phyloP scores from a whole-genome alignment of 2,888 invertebrate species.

The Agrilus mali region DNA sequence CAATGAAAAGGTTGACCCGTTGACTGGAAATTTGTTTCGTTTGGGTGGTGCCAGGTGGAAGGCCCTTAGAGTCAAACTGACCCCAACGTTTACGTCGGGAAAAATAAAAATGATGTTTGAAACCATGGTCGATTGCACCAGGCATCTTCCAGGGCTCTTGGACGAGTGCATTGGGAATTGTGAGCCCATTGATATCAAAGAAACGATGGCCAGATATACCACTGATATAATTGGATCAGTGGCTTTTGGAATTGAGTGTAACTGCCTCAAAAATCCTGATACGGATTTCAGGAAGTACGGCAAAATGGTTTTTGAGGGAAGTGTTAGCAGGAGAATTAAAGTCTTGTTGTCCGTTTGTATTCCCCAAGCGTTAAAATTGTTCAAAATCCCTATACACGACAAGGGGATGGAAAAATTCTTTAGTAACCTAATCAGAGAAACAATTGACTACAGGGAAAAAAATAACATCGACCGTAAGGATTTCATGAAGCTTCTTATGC shows the following conservation, averaged over 20 bases:
- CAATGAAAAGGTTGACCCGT: slow-evolving; percentile 30
- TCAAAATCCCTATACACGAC: too few species aligned
- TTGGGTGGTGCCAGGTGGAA: slow-evolving; percentile 42
- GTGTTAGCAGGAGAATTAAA: slow-evolving; percentile 1
- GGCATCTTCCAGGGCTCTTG: slow-evolving; percentile 19
- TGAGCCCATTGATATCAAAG: slow-evolving; percentile 30
- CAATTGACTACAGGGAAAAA: slow-evolving; percentile 1
- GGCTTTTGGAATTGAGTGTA: slow-evolving; percentile 42
- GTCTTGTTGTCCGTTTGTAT: neutral
- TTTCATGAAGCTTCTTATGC: slow-evolving; percentile 5
- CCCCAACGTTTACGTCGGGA: slow-evolving; percentile 51
- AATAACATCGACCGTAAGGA: slow-evolving; percentile 3
- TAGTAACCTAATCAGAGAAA: neutral
- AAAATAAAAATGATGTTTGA: slow-evolving; percentile 52
- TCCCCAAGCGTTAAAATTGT: too few species aligned
- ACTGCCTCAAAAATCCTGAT: slow-evolving; percentile 36
- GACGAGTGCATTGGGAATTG: slow-evolving; percentile 12
- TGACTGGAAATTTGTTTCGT: slow-evolving; percentile 42
- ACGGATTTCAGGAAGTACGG: slow-evolving; percentile 30
- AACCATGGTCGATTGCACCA: slow-evolving; percentile 21
- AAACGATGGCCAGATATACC: slow-evolving; percentile 32
- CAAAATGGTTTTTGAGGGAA: slow-evolving; percentile 8
- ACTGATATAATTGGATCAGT: slow-evolving; percentile 39
- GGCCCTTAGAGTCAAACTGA: slow-evolving; percentile 42
- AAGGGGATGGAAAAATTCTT: too few species aligned